These are phyloP conservation scores for Pandion haliaetus DNA, from an alignment of 2,113 vertebrate genomes.

Conservation along the genomic window DNA sequence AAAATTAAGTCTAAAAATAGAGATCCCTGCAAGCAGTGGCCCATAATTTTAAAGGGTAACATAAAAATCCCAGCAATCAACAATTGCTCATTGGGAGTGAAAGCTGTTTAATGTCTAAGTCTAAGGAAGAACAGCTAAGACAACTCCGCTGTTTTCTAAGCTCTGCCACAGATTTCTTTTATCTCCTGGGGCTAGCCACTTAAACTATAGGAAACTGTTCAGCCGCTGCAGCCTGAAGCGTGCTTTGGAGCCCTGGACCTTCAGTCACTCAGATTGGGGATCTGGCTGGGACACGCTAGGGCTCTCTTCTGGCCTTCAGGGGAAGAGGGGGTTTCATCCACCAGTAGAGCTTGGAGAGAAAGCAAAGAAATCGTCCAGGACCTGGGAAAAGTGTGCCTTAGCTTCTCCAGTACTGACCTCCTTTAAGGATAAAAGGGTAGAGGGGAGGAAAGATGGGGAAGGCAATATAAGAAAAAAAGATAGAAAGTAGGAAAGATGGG, in stretches of 20 bases:
- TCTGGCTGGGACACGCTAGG: not conserved
- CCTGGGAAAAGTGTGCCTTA: not conserved
- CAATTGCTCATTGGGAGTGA: not conserved
- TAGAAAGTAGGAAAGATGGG: not conserved
- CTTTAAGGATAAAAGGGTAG: not conserved
- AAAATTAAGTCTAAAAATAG: not conserved
- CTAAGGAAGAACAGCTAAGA: not conserved
- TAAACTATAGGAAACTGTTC: not conserved
- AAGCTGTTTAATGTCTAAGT: not conserved
- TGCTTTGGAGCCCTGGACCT: not conserved
- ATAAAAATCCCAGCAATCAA: not conserved
- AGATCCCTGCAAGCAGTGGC: not conserved
- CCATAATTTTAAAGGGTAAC: not conserved
- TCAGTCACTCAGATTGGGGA: not conserved
- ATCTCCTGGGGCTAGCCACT: not conserved
- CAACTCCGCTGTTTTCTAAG: not conserved
- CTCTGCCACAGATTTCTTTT: not conserved
- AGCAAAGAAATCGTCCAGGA: not conserved
- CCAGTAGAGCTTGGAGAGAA: not conserved
- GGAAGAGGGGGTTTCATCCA: not conserved
- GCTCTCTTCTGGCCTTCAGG: not conserved
- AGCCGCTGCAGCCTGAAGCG: not conserved
- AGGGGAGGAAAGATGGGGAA: not conserved
- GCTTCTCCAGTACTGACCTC: not conserved
- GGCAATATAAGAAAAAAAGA: not conserved